These are phyloP conservation scores for Drosophila willistoni DNA, from an alignment of 1,140 invertebrate genomes.

Conservation along the genomic window DNA sequence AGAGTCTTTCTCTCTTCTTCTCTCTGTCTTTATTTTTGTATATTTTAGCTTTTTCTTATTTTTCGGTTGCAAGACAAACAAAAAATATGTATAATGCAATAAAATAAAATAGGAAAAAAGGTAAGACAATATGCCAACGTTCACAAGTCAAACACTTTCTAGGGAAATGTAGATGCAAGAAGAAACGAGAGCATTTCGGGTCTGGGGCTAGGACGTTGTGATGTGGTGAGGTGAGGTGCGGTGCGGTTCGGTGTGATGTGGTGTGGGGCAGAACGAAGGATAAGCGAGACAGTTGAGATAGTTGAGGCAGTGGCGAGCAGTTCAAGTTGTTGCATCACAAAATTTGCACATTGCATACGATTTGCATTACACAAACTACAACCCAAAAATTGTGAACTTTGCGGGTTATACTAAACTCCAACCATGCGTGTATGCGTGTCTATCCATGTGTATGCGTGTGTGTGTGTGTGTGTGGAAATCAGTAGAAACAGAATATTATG, in stretches of 20 bases:
- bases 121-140: slow-evolving; percentile 72
- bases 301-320: slow-evolving; percentile 8
- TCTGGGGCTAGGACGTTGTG: not conserved
- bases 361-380: slow-evolving; percentile 64
- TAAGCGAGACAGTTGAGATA: slow-evolving; percentile 11
- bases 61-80: slow-evolving; percentile 49
- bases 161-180: not conserved
- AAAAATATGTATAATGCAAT: slow-evolving; percentile 46
- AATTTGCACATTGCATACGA: slow-evolving; percentile 72
- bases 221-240: no score
- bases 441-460: slow-evolving; percentile 13
- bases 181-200: no score
- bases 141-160: slow-evolving; percentile 65
- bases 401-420: slow-evolving; percentile 18
- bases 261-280: not conserved
- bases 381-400: slow-evolving; percentile 41
- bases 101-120: slow-evolving; percentile 60
- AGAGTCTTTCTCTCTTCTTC: not conserved
- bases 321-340: slow-evolving; percentile 58
- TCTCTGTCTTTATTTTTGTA: not conserved
- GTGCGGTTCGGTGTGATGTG: not conserved
- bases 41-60: not conserved
- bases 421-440: slow-evolving; percentile 16
- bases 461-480: slow-evolving; percentile 44
- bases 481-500: slow-evolving; percentile 58